A percentile compares a stretch with the other conserved stretches of the same genome.
Conservation (phyloP, 2,888 invertebrate genomes). For the Nowickia ferox region DNA sequence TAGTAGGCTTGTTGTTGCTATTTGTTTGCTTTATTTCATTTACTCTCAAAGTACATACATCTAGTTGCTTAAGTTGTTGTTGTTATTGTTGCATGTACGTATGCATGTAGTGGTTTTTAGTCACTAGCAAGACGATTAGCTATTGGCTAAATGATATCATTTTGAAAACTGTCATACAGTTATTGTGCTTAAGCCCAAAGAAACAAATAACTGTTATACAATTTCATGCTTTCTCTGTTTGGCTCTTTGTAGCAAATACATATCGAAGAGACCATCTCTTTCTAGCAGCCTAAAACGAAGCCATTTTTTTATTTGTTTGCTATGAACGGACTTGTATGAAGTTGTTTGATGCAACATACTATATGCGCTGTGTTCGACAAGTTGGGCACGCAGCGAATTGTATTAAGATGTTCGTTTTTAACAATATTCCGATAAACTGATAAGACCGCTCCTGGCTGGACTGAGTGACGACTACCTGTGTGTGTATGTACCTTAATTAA, state of each 20-base stretch:
- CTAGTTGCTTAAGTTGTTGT: slow-evolving; percentile 46
- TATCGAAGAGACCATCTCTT: slow-evolving; percentile 19
- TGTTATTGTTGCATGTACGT: neutral
- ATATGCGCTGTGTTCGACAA: slow-evolving; percentile 2
- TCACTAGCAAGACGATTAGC: slow-evolving; percentile 61
- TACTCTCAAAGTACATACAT: slow-evolving; percentile 36
- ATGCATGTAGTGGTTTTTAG: slow-evolving; percentile 34
- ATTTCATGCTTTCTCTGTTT: slow-evolving; percentile 39
- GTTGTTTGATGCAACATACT: slow-evolving; percentile 45
- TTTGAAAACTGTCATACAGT: slow-evolving; percentile 60
- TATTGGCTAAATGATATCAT: slow-evolving; percentile 63
- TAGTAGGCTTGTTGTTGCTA: slow-evolving; percentile 14
- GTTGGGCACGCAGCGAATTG: slow-evolving; percentile 14
- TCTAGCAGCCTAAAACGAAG: slow-evolving; percentile 39
- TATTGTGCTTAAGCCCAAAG: neutral
- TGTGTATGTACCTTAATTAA: neutral
- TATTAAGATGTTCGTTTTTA: slow-evolving; percentile 12
- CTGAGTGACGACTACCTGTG: neutral
- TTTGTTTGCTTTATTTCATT: slow-evolving; percentile 30
- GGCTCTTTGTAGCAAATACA: neutral
- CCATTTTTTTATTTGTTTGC: slow-evolving; percentile 47
- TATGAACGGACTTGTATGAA: slow-evolving; percentile 6
- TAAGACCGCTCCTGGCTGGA: slow-evolving; percentile 4
- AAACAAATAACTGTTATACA: slow-evolving; percentile 44
- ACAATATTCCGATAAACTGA: slow-evolving; percentile 13